Percentiles rank a stretch among this genome's conserved stretches.
Evolutionary conservation across 2,888 invertebrate species (phyloP).

Genomic region (Drosophila yooni): DNA sequence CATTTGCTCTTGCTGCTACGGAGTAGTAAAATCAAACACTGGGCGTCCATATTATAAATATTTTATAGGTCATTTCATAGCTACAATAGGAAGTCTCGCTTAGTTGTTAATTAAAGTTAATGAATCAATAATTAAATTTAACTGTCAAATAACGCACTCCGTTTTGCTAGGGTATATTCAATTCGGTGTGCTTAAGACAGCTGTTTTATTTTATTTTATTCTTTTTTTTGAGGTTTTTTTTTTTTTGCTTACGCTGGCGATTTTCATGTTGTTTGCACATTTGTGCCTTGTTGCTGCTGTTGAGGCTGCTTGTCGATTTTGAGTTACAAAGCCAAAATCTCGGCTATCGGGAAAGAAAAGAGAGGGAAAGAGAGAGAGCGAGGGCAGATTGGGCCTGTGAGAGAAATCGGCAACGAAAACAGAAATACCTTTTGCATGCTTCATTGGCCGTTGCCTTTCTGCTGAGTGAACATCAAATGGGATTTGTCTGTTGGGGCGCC

Average conservation of each 20-base stretch:
- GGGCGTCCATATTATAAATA: not conserved
- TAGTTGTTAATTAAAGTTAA: not conserved
- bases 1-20: not conserved
- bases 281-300: constrained; percentile 58
- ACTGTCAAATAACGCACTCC: not conserved
- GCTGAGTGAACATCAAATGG: constrained; percentile 81
- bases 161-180: constrained; percentile 1
- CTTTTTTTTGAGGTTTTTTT: not conserved
- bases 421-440: constrained; percentile 81
- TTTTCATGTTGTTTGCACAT: constrained; percentile 79
- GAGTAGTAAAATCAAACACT: not conserved
- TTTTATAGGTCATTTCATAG: not conserved
- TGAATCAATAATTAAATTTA: not conserved
- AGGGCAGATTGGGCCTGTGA: not conserved
- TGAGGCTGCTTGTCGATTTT: constrained; percentile 59
- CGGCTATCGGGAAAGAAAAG: constrained; percentile 44
- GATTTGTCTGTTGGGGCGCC: constrained; percentile 66
- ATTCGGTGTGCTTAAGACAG: not conserved
- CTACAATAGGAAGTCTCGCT: not conserved
- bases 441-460: constrained; percentile 79
- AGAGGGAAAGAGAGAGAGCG: not conserved
- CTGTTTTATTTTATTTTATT: not conserved
- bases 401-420: constrained; percentile 58
- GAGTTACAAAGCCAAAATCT: constrained; percentile 79
- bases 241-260: constrained; percentile 39